Percentiles rank a stretch among this genome's conserved stretches.
These are phyloP conservation scores for Hylyphantes graminicola DNA, from an alignment of 1,140 invertebrate species.

Conservation along the genomic window DNA sequence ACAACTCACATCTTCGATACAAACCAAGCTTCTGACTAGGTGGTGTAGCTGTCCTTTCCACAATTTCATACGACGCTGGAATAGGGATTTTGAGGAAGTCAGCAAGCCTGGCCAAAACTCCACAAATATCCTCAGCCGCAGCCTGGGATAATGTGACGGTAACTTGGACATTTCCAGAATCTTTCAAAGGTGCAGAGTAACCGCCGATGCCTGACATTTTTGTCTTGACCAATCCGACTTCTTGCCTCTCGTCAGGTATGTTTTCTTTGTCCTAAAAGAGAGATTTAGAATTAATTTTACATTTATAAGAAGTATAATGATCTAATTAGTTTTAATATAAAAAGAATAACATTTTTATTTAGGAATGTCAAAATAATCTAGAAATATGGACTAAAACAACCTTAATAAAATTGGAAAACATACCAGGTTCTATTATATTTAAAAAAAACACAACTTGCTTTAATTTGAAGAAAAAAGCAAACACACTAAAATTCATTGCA, in stretches of 20 bases:
- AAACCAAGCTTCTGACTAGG: conserved; percentile 83
- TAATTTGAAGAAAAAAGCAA: neutral
- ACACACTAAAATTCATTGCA: too few species aligned
- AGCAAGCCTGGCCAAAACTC: conserved; percentile 88
- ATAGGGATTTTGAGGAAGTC: conserved; percentile 91
- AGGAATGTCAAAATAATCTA: neutral
- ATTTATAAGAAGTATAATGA: neutral
- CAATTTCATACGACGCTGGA: conserved; percentile 85
- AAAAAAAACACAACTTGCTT: neutral
- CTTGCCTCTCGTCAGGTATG: conserved; percentile 54
- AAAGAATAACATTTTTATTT: neutral
- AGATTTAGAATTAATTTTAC: neutral
- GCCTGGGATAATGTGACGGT: conserved; percentile 89
- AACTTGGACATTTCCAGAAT: conserved; percentile 88
- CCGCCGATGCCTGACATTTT: conserved; percentile 64
- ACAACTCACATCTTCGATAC: conserved; percentile 70
- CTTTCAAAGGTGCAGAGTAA: conserved; percentile 71
- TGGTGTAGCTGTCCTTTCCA: conserved; percentile 81
- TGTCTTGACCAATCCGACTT: conserved; percentile 37
- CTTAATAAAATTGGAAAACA: neutral
- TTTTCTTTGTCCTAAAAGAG: conserved; percentile 69
- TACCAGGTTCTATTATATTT: neutral
- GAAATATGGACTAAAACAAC: neutral
- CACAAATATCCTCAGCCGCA: conserved; percentile 91
- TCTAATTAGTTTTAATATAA: too few species aligned